Conservation (phyloP, 2,888 invertebrate genomes). For the Pachycephus smyrnensis region DNA sequence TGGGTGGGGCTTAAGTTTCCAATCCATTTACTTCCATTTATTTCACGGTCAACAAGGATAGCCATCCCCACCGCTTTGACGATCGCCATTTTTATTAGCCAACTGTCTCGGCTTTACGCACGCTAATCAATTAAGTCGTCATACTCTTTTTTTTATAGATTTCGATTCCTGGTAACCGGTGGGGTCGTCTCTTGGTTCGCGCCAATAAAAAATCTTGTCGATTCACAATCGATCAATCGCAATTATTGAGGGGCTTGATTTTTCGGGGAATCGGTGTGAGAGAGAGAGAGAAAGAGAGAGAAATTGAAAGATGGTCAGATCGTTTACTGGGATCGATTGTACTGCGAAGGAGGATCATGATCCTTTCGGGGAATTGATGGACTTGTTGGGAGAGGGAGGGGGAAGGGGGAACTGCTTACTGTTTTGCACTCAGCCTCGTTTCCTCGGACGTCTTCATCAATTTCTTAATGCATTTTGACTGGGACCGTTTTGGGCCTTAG, state of each 20-base stretch:
- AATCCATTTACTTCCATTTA: slow-evolving; percentile 2
- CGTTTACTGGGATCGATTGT: not conserved
- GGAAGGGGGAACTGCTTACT: not conserved
- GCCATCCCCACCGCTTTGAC: slow-evolving; percentile 22
- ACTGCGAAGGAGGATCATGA: not conserved
- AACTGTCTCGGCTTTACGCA: slow-evolving; percentile 18
- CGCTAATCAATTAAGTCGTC: slow-evolving; percentile 18
- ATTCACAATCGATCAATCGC: not conserved
- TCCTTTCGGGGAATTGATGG: not conserved
- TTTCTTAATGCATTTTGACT: not conserved
- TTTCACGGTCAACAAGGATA: not conserved
- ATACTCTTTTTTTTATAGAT: not conserved
- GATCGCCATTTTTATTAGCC: slow-evolving; percentile 36
- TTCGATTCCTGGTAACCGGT: not conserved
- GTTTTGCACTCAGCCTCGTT: not conserved
- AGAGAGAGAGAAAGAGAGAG: not conserved
- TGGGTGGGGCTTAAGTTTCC: slow-evolving; percentile 12
- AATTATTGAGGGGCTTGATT: not conserved
- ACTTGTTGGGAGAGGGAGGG: not conserved
- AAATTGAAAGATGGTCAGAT: not conserved
- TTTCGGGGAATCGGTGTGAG: not conserved
- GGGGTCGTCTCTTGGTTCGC: not conserved
- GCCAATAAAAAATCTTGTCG: not conserved
- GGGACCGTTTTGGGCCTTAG: not conserved
- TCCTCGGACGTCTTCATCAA: not conserved